Evolutionary conservation across 1,140 invertebrate genomes (phyloP), one percentile per base, ranked within the genome.

Genomic region (Drosophila watanabei): DNA sequence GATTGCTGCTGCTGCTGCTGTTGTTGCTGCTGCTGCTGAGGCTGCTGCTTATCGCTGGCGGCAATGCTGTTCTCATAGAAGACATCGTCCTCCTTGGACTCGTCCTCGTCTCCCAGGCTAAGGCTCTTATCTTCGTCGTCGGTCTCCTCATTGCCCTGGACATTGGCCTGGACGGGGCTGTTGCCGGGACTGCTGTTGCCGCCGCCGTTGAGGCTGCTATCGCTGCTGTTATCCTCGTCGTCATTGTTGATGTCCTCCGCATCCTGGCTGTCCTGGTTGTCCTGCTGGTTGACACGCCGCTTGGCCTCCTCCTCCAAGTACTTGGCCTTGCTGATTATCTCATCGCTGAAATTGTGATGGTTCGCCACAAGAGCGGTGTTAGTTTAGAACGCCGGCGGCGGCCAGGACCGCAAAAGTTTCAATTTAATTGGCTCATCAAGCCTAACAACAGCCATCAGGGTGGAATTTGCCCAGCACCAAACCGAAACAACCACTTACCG

Each of bases 11-110:
- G 64, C 64, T 82, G 75, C 20, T 76, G 78, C 28, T 82, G 71
- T 10, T 68, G 58, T 14, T 82, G 80, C n/a, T 80, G 66, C 18
- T 80, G 80, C 11, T 82, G 80, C 32, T 77, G 68, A 16, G 66
- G 24, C 58, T 78, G 61, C 66, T 91, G 78, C 51, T 91, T 90
- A 62, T 90, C 85, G 81, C 75, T 48, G 30, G 57, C 46, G 58
- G 79, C 85, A 59, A 80, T 95, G 80, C 96, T 95, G 16, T 95
- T 95, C 89, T 96, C 96, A 86, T 96, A 96, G 93, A 96, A 96
- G 33, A 96, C 95, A 79, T 96, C 96, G 77, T 96, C 96, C 80
- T 96, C 95, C 62, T 95, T 94, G n/a, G 95, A 94, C 58, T 88
- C 85, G 68, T 95, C 94, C 69, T 90, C 86, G 37, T 94, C 93